phyloP scores from a whole-genome alignment of 2,888 invertebrate genomes.

The Perizoma affinitatum region DNA sequence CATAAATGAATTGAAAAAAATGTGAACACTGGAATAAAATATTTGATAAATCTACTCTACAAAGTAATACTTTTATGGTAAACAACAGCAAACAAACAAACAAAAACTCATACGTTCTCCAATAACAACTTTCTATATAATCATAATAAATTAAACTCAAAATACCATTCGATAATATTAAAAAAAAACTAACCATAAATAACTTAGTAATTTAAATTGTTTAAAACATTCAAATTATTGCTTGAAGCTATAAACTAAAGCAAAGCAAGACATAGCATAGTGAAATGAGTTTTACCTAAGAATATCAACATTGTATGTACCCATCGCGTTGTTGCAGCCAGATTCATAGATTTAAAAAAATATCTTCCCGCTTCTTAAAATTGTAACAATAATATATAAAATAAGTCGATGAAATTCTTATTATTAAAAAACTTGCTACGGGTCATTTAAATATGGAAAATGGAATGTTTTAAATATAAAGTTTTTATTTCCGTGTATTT shows the following conservation, averaged over 20 bases:
- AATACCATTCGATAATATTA: slow-evolving; percentile 16
- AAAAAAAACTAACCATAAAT: slow-evolving; percentile 25
- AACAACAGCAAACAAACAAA: slow-evolving; percentile 40
- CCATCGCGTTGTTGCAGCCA: too few relatives aligned
- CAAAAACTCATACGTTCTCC: slow-evolving; percentile 5
- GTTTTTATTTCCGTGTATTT: background rate
- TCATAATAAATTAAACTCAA: slow-evolving; percentile 11
- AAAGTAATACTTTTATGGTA: slow-evolving; percentile 69
- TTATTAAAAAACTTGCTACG: too few relatives aligned
- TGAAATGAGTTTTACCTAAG: too few relatives aligned
- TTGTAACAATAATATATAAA: too few relatives aligned
- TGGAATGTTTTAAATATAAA: slow-evolving; percentile 3
- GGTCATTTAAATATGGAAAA: background rate
- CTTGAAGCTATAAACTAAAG: too few relatives aligned
- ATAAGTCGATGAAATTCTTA: too few relatives aligned
- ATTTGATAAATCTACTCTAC: slow-evolving; percentile 54
- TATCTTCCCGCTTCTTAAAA: too few relatives aligned
- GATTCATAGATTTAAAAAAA: too few relatives aligned
- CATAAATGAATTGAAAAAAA: slow-evolving; percentile 8
- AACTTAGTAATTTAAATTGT: background rate
- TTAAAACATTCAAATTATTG: too few relatives aligned
- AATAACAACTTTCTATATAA: background rate
- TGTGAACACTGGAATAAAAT: slow-evolving; percentile 14
- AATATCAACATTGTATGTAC: too few relatives aligned
- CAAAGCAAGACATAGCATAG: too few relatives aligned